Conservation (phyloP, 1,140 invertebrate genomes). For the Campoletis sonorensis region DNA sequence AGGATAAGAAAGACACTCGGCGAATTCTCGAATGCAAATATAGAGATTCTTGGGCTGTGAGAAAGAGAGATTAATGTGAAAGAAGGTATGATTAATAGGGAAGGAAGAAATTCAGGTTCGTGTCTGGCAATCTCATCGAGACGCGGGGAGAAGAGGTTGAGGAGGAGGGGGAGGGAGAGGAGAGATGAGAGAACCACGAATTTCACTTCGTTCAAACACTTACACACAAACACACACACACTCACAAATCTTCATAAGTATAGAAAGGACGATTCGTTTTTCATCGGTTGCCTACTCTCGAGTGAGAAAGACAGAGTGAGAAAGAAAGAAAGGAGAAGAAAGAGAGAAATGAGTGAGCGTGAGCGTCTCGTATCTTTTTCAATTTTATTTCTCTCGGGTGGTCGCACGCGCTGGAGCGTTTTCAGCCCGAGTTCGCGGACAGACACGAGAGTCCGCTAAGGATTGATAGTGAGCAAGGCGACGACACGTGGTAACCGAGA, state of each 20-base stretch:
- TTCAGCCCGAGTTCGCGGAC: not conserved
- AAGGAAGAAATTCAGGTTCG: slow-evolving; percentile 37
- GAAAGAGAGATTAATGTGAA: slow-evolving; percentile 33
- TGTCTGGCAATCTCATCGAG: slow-evolving; percentile 24
- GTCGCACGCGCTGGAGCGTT: slow-evolving; percentile 16
- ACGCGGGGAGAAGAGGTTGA: not conserved
- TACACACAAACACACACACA: slow-evolving; percentile 15
- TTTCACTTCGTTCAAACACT: slow-evolving; percentile 17
- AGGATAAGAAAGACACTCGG: not conserved
- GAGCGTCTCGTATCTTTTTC: slow-evolving; percentile 13
- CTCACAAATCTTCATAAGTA: not conserved
- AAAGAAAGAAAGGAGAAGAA: not conserved
- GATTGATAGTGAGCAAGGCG: slow-evolving; percentile 50
- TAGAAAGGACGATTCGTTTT: slow-evolving; percentile 12
- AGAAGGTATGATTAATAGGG: slow-evolving; percentile 36
- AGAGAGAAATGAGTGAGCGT: not conserved
- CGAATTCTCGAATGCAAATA: slow-evolving; percentile 34
- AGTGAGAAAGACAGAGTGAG: not conserved
- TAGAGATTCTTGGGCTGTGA: slow-evolving; percentile 25
- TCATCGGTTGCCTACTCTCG: not conserved
- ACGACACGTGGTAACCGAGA: slow-evolving; percentile 43
- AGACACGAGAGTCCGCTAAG: slow-evolving; percentile 23
- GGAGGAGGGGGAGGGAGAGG: not conserved
- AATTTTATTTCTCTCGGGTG: slow-evolving; percentile 41
- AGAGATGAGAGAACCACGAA: slow-evolving; percentile 1